These are phyloP conservation scores for Diorhabda carinulata DNA, from an alignment of 1,140 invertebrate genomes.

Conservation along the genomic window DNA sequence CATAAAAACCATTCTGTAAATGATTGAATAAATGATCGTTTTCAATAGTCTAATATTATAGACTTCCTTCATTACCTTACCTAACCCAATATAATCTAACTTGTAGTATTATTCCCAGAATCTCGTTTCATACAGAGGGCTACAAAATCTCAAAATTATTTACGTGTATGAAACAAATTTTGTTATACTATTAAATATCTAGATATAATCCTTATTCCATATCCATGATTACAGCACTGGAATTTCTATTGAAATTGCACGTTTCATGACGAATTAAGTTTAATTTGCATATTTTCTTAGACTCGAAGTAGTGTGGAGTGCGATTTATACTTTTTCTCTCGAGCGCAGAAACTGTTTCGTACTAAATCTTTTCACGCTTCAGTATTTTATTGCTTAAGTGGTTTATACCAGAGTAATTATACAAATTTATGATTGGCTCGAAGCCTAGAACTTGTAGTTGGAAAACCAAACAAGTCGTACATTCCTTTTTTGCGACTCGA, in stretches of 20 bases:
- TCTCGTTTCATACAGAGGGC: no score
- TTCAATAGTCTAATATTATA: no score
- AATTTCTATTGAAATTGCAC: slow-evolving; percentile 13
- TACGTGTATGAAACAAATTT: no score
- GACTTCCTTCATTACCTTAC: no score
- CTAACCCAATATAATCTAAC: no score
- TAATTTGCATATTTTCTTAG: slow-evolving; percentile 17
- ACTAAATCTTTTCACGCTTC: slow-evolving; percentile 31
- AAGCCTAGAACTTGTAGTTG: slow-evolving; percentile 24
- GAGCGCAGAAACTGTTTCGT: slow-evolving; percentile 13
- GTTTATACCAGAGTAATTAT: slow-evolving; percentile 32
- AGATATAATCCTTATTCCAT: no score
- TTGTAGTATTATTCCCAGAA: no score
- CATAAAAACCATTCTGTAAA: no score
- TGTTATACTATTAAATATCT: no score
- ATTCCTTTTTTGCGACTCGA: background rate
- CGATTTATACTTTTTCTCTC: slow-evolving; percentile 12
- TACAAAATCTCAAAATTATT: no score
- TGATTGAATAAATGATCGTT: no score
- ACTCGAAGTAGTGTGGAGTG: slow-evolving; percentile 9
- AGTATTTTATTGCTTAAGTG: slow-evolving; percentile 28
- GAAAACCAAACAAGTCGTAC: slow-evolving; percentile 12
- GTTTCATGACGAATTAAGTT: slow-evolving; percentile 14
- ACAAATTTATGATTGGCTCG: slow-evolving; percentile 33
- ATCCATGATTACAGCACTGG: background rate